Evolutionary conservation across 2,888 invertebrate species (phyloP).

Genomic region (Stramonita haemastoma): DNA sequence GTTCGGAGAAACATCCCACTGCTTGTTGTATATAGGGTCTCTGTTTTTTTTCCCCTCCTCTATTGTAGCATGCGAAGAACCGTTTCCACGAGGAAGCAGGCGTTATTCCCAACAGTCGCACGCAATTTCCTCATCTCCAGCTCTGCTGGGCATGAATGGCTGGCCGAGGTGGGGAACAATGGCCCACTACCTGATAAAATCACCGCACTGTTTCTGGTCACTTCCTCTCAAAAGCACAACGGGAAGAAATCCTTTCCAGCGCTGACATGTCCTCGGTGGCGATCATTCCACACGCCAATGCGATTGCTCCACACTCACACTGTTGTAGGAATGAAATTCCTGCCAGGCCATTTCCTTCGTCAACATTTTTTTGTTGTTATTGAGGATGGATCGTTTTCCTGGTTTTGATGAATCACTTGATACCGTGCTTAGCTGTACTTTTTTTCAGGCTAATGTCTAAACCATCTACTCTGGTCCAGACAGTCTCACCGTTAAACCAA

Average conservation of each 20-base stretch:
- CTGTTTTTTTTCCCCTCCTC: not conserved
- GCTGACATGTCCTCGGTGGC: not conserved
- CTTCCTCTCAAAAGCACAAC: not conserved
- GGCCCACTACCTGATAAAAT: not conserved
- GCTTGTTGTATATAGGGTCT: not conserved
- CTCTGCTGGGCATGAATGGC: not conserved
- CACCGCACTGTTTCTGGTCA: not conserved
- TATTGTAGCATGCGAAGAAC: not conserved
- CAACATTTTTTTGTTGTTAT: not conserved
- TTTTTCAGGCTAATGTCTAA: not conserved
- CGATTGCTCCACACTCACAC: not conserved
- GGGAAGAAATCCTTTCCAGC: too few species aligned
- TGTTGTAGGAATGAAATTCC: not conserved
- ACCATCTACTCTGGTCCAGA: not conserved
- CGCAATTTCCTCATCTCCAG: constrained; percentile 7
- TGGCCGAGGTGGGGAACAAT: not conserved
- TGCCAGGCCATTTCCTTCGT: not conserved
- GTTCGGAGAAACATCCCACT: not conserved
- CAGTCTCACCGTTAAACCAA: not conserved
- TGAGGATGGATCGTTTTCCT: not conserved
- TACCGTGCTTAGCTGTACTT: not conserved
- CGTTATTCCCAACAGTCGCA: not conserved
- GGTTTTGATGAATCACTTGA: not conserved
- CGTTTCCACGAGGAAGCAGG: not conserved
- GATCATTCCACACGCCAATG: not conserved